Base-by-base conservation (phyloP, 2,888 invertebrate species). In the Meteorus cinctellus region DNA sequence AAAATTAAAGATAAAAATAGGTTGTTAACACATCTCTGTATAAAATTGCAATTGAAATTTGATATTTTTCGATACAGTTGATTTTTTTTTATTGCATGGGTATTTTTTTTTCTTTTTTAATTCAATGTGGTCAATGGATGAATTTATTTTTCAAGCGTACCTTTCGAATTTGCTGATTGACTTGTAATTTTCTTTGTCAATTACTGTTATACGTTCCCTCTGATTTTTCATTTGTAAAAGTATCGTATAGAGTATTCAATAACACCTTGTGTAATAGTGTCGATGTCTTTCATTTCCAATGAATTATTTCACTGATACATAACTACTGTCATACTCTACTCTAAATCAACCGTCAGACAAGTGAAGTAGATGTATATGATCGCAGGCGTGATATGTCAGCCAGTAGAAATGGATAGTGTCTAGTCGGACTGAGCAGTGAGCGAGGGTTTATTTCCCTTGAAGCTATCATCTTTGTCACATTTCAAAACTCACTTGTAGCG, bases 391-490 rank as follows among this genome's bases (percentile, higher is more conserved):
- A 76, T 62, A 68, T 24, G 72, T 68, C 51, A 60, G 55, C 45
- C 62, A 72, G 72, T 67, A 59, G 62, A 72, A 36, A 68, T 19
- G 48, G 72, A 34, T 72, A 51, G 51, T 59, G 48, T 48, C 24
- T 71, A 66, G 75, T 76, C 76, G 62, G 76, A 72, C 76, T 36
- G 36, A 65, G 12, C 65, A 12, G n/a, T 36, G 8, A 41, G 24
- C 65, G 65, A 36, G n/a, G n/a, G 19, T 34, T 65, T 65, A 65
- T 41, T 41, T 36, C 36, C 65, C 65, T 65, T 36, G 24, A 6
- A 55, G 19, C 24, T 41, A 41, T n/a, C 48, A n/a, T 24, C 55
- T 41, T 19, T 24, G 10, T 19, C 10, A 66, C 36, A 66, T 31
- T 36, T 29, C n/a, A 14, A 60, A 48, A 48, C 60, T 59, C 34